Evolutionary conservation across 1,140 invertebrate species (phyloP).

Genomic region (Pseudobourletiella spinata): DNA sequence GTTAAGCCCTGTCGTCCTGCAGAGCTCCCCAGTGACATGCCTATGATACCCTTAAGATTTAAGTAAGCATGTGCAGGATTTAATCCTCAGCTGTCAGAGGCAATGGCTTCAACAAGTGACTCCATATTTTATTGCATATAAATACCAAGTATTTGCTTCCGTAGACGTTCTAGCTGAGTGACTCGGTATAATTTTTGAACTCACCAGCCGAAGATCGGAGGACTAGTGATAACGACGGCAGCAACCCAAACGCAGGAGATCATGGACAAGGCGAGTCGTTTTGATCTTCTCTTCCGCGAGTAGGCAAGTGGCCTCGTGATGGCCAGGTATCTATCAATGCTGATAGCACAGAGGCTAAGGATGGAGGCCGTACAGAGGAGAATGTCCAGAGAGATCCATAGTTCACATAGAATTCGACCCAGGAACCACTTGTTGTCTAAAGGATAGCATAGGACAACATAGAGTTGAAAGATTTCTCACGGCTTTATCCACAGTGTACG

Average conservation of each 20-base stretch:
- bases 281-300: slow-evolving; percentile 47
- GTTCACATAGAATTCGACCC: slow-evolving; percentile 42
- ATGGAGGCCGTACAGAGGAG: slow-evolving; percentile 76
- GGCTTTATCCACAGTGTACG: too few relatives aligned
- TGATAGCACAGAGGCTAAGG: slow-evolving; percentile 55
- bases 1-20: too few relatives aligned
- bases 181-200: too few relatives aligned
- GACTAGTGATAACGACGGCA: slow-evolving; percentile 38
- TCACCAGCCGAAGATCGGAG: slow-evolving; percentile 66
- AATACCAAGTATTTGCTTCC: too few relatives aligned
- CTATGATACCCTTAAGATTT: too few relatives aligned
- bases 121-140: too few relatives aligned
- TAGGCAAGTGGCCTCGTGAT: slow-evolving; percentile 57
- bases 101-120: too few relatives aligned
- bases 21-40: too few relatives aligned
- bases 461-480: too few relatives aligned
- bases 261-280: slow-evolving; percentile 48
- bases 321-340: slow-evolving; percentile 49
- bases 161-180: too few relatives aligned
- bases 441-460: slow-evolving; percentile 4
- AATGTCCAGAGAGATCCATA: slow-evolving; percentile 89
- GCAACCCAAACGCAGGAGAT: slow-evolving; percentile 51
- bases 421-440: slow-evolving; percentile 37
- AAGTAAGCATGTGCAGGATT: too few relatives aligned
- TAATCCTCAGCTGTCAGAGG: too few relatives aligned